Conservation (phyloP, 2,113 vertebrate genomes). For the Embiotoca jacksoni region DNA sequence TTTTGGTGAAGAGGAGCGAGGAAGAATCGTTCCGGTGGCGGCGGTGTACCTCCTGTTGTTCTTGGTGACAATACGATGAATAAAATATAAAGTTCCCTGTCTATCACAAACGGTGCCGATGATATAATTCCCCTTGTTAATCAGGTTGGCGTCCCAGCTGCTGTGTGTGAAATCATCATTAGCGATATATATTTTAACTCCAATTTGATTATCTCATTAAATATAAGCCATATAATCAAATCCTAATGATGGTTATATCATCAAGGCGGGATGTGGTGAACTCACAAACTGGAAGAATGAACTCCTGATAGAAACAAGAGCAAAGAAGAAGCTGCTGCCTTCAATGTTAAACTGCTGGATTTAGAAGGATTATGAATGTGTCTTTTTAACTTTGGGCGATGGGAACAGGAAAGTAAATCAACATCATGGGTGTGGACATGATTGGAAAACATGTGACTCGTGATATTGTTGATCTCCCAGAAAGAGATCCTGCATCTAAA, state of each 20-base stretch:
- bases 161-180: conserved; percentile 52
- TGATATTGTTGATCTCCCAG: background rate
- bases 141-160: conserved; percentile 31
- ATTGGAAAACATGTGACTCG: conserved; percentile 3
- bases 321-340: background rate
- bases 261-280: background rate
- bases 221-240: conserved; percentile 38
- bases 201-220: conserved; percentile 38
- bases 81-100: conserved; percentile 23
- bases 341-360: background rate
- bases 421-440: background rate
- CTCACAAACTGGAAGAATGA: background rate
- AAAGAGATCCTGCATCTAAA: conserved; percentile 16
- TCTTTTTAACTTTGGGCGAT: background rate
- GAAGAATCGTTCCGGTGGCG: background rate
- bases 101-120: background rate
- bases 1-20: background rate
- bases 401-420: background rate
- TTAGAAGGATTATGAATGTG: background rate
- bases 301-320: background rate
- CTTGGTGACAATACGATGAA: conserved; percentile 20
- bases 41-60: conserved; percentile 9
- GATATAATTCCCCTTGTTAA: conserved; percentile 30
- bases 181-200: conserved; percentile 4
- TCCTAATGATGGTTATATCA: conserved; percentile 38